Base-by-base conservation (phyloP, 2,113 vertebrate species). In the Nesoenas mayeri region DNA sequence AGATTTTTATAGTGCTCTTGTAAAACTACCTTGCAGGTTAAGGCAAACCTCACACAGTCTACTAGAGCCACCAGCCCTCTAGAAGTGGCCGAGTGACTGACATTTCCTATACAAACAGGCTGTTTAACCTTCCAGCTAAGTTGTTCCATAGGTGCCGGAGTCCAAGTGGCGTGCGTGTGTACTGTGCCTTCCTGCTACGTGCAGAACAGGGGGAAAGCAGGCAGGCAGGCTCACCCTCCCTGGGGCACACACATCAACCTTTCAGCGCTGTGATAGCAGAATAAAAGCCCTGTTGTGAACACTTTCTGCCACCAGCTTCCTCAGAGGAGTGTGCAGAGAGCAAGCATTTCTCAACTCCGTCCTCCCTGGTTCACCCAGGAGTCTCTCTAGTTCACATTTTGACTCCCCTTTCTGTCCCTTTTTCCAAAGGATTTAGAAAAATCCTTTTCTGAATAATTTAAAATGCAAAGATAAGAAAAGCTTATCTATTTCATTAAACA, bases 151-250 rank as follows among this genome's bases (percentile, higher is more conserved):
- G 9, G 13, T 7, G 1, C 57, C 12, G 6, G 50, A 26, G 31
- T 38, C 34, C 57, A 48, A n/a, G 16, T 2, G 0, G 13, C 0
- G 0, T 60, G 38, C 9, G 0, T 40, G 16, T 20, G 29, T 48
- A 38, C 69, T 5, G 0, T 70, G 28, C 31, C 36, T 71, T 62
- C 47, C 38, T 70, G 91, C 47, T 58, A 32, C 5, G 2, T 32
- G 21, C 56, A 47, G 17, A 32, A 60, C 14, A 34, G 31, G 12
- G 12, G 18, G 7, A 82, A 62, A 54, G 75, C 32, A 71, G 12
- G 44, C 50, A 66, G 66, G 44, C 36, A 66, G 88, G 34, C 29
- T 91, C 3, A 0, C 19, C 19, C 26, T 69, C 38, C 31, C 34
- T 20, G 2, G 2, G 22, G 38, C 13, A 48, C 25, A 32, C 34